Evolutionary conservation across 2,888 invertebrate genomes (phyloP), one percentile per base, ranked within the genome.

Genomic region (Molanna angustata): DNA sequence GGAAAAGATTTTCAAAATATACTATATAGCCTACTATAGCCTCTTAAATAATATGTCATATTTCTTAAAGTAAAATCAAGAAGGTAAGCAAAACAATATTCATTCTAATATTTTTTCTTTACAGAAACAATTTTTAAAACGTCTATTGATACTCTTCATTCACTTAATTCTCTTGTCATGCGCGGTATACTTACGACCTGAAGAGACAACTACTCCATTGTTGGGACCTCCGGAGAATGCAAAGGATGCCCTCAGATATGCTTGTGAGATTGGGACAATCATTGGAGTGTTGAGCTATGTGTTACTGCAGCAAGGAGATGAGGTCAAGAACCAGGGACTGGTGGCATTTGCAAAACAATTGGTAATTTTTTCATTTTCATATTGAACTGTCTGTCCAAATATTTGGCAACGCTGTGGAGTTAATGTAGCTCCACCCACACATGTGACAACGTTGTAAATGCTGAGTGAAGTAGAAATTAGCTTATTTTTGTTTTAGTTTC

Each of bases 271-370:
- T 51, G 85, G 89, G 3, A 93, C 95, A 1, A 82, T 95, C 49
- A 67, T 85, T 2, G 92, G 93, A 13, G 95, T 96, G 4, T 69
- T 95, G 2, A 86, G 88, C 64, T 96, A 94, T 66, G 84, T 97
- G 3, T 78, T 95, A 54, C 78, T 94, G 56, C 96, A 97, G 69
- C 94, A 96, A 68, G 90, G 94, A 0, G 91, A 92, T 63, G 98
- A 98, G 74, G 85, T 99, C 53, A 85, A 90, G 69, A 94, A 96
- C 68, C 95, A 97, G 68, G 98, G 98, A 3, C 68, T 95, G 9
- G 77, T 84, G 47, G 91, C 91, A 0, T 98, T 95, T 73, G 73
- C 94, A 49, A 91, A 91, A 64, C 96, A 96, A 71, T 78, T 96
- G 83, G 95, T 95, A 71, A 76, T 3, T 17, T 17, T 16, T 13